These are phyloP conservation scores for Acyrthosiphon pisum DNA, from an alignment of 1,140 invertebrate species.

Conservation along the genomic window DNA sequence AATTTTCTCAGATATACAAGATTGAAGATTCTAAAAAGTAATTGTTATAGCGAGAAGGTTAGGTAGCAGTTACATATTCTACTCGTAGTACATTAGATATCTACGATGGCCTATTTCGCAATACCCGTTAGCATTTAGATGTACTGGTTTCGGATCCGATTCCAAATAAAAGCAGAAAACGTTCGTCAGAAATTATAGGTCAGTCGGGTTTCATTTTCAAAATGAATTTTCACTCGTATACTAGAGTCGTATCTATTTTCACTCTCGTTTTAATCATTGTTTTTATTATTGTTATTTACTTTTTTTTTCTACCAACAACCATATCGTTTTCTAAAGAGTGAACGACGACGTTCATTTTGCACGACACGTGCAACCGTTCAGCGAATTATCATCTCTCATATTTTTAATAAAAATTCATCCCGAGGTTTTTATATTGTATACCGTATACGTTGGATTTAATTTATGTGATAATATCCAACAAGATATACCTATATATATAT, in stretches of 20 bases:
- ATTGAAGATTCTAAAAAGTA: not conserved
- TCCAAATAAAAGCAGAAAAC: not conserved
- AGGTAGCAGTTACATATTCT: not conserved
- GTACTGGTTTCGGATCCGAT: conserved; percentile 6
- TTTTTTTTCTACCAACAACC: not conserved
- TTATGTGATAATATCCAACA: not conserved
- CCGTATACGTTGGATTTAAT: not conserved
- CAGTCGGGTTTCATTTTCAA: not conserved
- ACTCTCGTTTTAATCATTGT: conserved; percentile 17
- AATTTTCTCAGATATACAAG: not conserved
- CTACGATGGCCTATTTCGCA: not conserved
- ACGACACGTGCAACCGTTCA: conserved; percentile 1
- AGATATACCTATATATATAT: not conserved
- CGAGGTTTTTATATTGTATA: not conserved
- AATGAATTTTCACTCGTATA: not conserved
- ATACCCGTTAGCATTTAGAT: not conserved
- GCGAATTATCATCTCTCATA: not conserved
- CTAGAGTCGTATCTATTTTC: not conserved
- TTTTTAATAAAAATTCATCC: not conserved
- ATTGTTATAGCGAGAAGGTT: not conserved
- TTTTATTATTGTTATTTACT: not conserved
- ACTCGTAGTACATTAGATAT: not conserved
- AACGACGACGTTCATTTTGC: not conserved
- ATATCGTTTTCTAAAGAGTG: not conserved
- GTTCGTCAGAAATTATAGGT: not conserved